Evolutionary conservation across 2,113 vertebrate species (phyloP).

Genomic region (Burhinus oedicnemus): DNA sequence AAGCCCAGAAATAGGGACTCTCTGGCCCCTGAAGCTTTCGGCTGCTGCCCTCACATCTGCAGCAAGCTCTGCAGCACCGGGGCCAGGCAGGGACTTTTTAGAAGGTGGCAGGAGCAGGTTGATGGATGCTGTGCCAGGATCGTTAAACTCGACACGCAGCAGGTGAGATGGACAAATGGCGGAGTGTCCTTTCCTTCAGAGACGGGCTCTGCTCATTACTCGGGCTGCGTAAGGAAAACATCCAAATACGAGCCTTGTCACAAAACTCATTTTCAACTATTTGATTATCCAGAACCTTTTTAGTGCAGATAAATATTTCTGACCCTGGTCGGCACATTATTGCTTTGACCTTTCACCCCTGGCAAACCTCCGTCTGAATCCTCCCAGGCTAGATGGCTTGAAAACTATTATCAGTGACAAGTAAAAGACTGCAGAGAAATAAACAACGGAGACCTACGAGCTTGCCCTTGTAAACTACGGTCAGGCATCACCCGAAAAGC

Average conservation of each 20-base stretch:
- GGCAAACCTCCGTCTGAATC: slow-evolving; percentile 29
- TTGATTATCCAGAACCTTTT: slow-evolving; percentile 58
- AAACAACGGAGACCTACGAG: slow-evolving; percentile 58
- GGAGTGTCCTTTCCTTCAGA: not conserved
- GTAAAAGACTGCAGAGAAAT: slow-evolving; percentile 64
- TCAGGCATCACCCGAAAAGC: slow-evolving; percentile 39
- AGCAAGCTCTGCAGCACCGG: not conserved
- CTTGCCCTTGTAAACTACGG: slow-evolving; percentile 48
- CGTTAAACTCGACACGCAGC: not conserved
- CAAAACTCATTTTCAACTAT: slow-evolving; percentile 38
- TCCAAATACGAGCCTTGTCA: not conserved
- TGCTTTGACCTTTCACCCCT: slow-evolving; percentile 59
- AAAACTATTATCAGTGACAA: slow-evolving; percentile 67
- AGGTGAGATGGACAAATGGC: not conserved
- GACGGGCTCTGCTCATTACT: not conserved
- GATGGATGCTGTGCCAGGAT: not conserved
- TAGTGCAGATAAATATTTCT: slow-evolving; percentile 57
- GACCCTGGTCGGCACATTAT: slow-evolving; percentile 40
- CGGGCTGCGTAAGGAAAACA: not conserved
- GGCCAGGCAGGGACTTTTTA: not conserved
- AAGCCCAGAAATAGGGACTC: not conserved
- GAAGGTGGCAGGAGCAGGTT: not conserved
- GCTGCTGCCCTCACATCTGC: not conserved
- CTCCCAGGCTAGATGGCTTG: slow-evolving; percentile 37
- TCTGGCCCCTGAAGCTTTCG: not conserved